Evolutionary conservation across 1,140 invertebrate genomes (phyloP).

Genomic region (Apis florea): DNA sequence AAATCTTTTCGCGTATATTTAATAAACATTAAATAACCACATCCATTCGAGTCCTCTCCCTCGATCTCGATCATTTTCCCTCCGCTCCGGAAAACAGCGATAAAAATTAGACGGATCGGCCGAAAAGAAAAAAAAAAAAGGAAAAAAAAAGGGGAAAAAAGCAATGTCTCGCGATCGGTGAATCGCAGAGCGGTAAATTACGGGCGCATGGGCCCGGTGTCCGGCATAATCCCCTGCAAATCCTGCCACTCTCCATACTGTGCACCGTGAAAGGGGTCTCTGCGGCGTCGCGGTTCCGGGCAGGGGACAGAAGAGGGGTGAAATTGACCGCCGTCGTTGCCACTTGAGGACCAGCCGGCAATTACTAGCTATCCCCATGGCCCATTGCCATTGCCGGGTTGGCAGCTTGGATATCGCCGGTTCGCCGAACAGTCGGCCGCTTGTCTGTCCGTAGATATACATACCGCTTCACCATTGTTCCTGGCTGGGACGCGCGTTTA

Average conservation of each 20-base stretch:
- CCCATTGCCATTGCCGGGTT: conserved; percentile 66
- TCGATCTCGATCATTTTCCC: no score
- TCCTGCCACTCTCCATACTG: conserved; percentile 56
- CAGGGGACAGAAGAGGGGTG: conserved; percentile 48
- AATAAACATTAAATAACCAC: no score
- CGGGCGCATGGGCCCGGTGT: conserved; percentile 30
- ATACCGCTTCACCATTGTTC: conserved; percentile 65
- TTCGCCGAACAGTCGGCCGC: conserved; percentile 48
- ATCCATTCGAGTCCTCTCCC: no score
- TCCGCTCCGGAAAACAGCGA: no score
- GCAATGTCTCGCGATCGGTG: conserved; percentile 21
- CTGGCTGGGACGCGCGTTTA: conserved; percentile 40
- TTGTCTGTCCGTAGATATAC: conserved; percentile 60
- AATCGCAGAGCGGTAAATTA: conserved; percentile 56
- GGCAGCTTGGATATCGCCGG: conserved; percentile 58
- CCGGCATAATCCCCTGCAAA: conserved; percentile 61
- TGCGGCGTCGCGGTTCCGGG: conserved; percentile 60
- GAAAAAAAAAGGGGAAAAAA: neutral
- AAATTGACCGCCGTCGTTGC: conserved; percentile 70
- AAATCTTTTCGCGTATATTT: no score
- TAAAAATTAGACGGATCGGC: no score
- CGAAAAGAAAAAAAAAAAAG: no score
- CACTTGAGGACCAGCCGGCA: conserved; percentile 68
- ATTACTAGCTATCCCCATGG: conserved; percentile 69
- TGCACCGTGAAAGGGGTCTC: conserved; percentile 60